These are phyloP conservation scores for Lepidothrix coronata DNA, from an alignment of 2,113 vertebrate species.

Conservation along the genomic window DNA sequence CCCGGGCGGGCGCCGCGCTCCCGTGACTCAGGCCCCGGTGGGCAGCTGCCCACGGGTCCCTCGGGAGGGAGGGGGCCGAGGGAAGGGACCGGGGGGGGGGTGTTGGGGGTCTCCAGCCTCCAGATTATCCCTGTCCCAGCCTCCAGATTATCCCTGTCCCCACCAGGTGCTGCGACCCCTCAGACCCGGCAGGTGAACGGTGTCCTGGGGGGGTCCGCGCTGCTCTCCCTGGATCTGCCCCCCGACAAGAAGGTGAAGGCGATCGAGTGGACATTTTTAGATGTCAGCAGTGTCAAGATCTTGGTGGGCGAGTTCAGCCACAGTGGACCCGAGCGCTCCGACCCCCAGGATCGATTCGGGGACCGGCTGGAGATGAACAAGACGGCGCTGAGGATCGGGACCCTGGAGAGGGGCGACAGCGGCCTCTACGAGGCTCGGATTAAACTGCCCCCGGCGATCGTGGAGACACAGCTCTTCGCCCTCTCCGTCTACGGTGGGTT, in stretches of 20 bases:
- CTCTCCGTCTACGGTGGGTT: background rate
- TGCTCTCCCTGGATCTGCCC: background rate
- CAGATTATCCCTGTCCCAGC: background rate
- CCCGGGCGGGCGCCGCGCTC: background rate
- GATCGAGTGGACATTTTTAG: background rate
- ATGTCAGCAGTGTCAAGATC: accelerated
- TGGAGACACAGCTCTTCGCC: background rate
- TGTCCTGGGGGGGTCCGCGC: accelerated
- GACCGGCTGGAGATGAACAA: background rate
- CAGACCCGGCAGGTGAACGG: background rate
- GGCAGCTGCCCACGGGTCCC: background rate
- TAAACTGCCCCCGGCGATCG: background rate
- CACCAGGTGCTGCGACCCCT: accelerated
- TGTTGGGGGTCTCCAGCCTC: background rate
- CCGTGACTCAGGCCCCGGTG: background rate
- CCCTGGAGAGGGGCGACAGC: too few species aligned
- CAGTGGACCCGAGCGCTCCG: accelerated
- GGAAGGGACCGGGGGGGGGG: background rate
- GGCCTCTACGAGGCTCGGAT: background rate
- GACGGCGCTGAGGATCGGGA: too few species aligned
- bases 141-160: background rate
- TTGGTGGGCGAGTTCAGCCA: background rate
- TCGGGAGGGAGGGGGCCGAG: background rate
- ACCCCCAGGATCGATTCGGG: background rate
- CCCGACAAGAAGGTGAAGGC: background rate